phyloP scores from a whole-genome alignment of 2,113 vertebrate species.

The Dissostichus mawsoni region DNA sequence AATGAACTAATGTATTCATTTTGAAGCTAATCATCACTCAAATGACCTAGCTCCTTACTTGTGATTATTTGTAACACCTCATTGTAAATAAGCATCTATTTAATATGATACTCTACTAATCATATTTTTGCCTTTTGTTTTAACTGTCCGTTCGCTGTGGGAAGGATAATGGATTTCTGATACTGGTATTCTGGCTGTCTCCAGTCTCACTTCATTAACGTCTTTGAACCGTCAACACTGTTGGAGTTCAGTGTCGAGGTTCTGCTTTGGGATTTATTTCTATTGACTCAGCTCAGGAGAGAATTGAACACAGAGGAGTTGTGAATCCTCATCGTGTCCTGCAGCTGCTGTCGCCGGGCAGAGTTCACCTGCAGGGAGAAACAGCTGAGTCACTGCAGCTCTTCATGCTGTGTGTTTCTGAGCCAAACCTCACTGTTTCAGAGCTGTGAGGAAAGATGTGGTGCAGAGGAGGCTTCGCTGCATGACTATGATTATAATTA shows the following conservation, averaged over 20 bases:
- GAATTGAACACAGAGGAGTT: neutral
- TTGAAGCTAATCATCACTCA: neutral
- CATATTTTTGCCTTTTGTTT: too few relatives aligned
- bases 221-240: neutral
- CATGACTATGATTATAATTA: neutral
- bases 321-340: slow-evolving; percentile 15
- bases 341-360: slow-evolving; percentile 71
- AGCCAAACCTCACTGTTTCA: slow-evolving; percentile 17
- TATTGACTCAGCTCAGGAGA: neutral
- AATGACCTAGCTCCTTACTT: neutral
- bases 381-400: slow-evolving; percentile 78
- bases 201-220: neutral
- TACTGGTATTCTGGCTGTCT: neutral
- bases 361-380: slow-evolving; percentile 57
- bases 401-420: neutral
- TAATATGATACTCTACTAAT: neutral
- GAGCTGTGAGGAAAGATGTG: neutral
- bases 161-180: too few relatives aligned
- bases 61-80: neutral
- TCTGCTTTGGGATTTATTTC: neutral
- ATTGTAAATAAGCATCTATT: neutral
- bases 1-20: neutral
- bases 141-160: too few relatives aligned
- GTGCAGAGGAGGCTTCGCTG: neutral
- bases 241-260: neutral